A percentile compares a stretch with the other conserved stretches of the same genome.
These are phyloP conservation scores for Zaprionus inermis DNA, from an alignment of 1,140 invertebrate species.

Conservation along the genomic window DNA sequence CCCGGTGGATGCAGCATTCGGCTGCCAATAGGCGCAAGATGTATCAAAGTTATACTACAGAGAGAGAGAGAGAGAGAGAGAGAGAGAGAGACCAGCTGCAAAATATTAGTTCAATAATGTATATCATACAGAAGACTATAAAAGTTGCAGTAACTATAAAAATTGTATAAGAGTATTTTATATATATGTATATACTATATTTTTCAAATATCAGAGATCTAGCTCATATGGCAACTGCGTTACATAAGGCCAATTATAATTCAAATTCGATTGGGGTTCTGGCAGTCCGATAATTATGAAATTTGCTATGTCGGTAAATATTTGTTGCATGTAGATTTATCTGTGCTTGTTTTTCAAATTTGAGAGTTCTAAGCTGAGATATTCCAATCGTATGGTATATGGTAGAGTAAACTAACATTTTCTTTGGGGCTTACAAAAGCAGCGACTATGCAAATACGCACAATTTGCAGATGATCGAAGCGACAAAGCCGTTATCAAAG, in stretches of 20 bases:
- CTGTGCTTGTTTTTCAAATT: too few species aligned
- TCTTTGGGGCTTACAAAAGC: background rate
- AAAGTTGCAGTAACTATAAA: background rate
- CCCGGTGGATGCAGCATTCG: slow-evolving; percentile 33
- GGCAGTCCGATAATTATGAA: too few species aligned
- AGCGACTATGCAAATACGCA: slow-evolving; percentile 20
- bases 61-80: background rate
- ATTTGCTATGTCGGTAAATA: too few species aligned
- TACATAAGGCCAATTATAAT: too few species aligned
- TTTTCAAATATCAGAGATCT: too few species aligned
- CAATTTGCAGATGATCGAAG: slow-evolving; percentile 64
- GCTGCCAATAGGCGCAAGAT: slow-evolving; percentile 37
- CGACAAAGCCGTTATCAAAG: slow-evolving; percentile 71
- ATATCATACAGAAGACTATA: background rate
- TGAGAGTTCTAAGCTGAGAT: too few species aligned
- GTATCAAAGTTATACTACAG: slow-evolving; percentile 29
- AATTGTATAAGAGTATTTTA: background rate
- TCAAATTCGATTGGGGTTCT: too few species aligned
- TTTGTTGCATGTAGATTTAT: too few species aligned
- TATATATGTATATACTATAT: background rate
- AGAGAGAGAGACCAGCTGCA: slow-evolving; percentile 10
- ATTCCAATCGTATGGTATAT: too few species aligned
- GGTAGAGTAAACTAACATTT: slow-evolving; percentile 27
- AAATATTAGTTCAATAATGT: slow-evolving; percentile 24
- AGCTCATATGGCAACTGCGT: too few species aligned